Percentiles rank a stretch among this genome's conserved stretches.
Evolutionary conservation across 2,888 invertebrate genomes (phyloP).

Genomic region (Busseola fusca): DNA sequence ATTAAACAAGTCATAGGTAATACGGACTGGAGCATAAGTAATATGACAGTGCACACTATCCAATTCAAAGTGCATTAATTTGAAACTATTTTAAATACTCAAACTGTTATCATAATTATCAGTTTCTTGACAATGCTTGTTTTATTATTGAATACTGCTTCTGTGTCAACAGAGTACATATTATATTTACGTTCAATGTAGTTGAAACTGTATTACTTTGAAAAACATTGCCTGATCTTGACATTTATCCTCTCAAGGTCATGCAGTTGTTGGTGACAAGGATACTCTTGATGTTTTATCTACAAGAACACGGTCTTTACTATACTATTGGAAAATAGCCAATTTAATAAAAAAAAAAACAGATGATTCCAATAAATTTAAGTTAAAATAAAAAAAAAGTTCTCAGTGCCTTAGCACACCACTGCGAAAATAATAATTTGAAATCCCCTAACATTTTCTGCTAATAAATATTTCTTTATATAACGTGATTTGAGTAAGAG

Average conservation of each 20-base stretch:
- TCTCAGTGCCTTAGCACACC: too few relatives aligned
- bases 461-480: neutral
- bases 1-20: too few relatives aligned
- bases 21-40: too few relatives aligned
- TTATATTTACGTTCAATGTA: neutral
- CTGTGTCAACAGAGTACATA: slow-evolving; percentile 17
- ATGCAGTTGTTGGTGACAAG: neutral
- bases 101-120: slow-evolving; percentile 6
- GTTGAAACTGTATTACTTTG: neutral
- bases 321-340: neutral
- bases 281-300: neutral
- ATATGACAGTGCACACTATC: neutral
- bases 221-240: neutral
- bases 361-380: neutral
- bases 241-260: neutral
- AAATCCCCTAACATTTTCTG: neutral
- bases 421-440: neutral
- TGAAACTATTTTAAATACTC: neutral
- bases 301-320: neutral
- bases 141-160: slow-evolving; percentile 19
- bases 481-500: too few relatives aligned
- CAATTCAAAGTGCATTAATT: neutral
- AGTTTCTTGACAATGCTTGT: slow-evolving; percentile 19
- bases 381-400: neutral
- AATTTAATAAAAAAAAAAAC: neutral